Evolutionary conservation across 2,888 invertebrate genomes (phyloP).

Genomic region (Zaprionus lineosus): DNA sequence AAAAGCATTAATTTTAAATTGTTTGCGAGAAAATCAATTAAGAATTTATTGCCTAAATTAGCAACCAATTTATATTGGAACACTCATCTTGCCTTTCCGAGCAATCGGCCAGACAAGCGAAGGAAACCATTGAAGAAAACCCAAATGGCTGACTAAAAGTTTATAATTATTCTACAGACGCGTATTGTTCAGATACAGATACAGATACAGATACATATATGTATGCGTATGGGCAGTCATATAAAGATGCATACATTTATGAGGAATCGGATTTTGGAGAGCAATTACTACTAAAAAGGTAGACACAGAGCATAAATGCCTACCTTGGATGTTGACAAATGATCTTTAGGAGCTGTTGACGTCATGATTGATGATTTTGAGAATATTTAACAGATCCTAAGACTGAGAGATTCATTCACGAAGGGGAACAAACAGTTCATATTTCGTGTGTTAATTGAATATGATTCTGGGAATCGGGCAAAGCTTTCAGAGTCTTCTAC

Average conservation of each 20-base stretch:
- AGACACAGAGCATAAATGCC: too few species aligned
- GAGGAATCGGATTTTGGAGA: too few species aligned
- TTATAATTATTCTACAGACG: conserved; percentile 9
- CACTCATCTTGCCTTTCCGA: too few species aligned
- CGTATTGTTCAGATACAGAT: too few species aligned
- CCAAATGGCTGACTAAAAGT: too few species aligned
- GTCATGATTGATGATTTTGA: conserved; percentile 43
- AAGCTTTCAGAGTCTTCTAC: not conserved
- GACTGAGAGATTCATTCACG: conserved; percentile 16
- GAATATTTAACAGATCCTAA: conserved; percentile 21
- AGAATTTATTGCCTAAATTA: not conserved
- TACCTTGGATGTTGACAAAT: conserved; percentile 21
- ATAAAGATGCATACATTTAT: too few species aligned
- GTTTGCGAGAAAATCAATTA: not conserved
- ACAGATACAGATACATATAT: not conserved
- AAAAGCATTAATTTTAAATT: conserved; percentile 8
- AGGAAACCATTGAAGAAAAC: too few species aligned
- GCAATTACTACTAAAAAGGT: too few species aligned
- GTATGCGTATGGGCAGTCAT: too few species aligned
- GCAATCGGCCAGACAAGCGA: too few species aligned
- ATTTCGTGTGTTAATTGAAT: conserved; percentile 48
- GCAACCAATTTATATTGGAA: conserved; percentile 9
- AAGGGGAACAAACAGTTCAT: conserved; percentile 7
- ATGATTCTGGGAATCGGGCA: conserved; percentile 34
- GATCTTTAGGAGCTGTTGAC: conserved; percentile 6